phyloP scores from a whole-genome alignment of 1,140 invertebrate species.

The Arion vulgaris region DNA sequence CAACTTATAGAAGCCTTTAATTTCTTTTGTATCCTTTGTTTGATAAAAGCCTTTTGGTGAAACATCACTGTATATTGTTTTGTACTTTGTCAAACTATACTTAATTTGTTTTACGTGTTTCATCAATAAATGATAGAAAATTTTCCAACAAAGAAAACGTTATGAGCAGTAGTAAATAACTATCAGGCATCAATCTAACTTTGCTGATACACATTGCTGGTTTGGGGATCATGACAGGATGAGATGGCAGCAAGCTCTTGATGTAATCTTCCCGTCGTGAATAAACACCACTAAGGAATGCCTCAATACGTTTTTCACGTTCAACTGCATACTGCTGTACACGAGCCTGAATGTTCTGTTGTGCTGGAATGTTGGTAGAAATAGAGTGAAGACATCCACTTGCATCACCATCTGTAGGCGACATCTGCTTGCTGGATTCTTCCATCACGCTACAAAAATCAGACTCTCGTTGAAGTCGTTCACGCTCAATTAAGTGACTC shows the following conservation, averaged over 20 bases:
- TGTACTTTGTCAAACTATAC: too few relatives aligned
- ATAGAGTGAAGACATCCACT: neutral
- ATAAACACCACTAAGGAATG: slow-evolving; percentile 47
- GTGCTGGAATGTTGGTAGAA: neutral
- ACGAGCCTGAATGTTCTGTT: slow-evolving; percentile 18
- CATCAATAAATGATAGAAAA: too few relatives aligned
- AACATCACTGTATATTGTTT: too few relatives aligned
- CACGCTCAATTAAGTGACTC: slow-evolving; percentile 47
- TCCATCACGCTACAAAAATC: slow-evolving; percentile 54
- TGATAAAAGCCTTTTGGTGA: too few relatives aligned
- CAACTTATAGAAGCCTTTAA: too few relatives aligned
- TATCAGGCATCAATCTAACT: too few relatives aligned
- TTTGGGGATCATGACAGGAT: slow-evolving; percentile 1
- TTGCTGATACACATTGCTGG: neutral
- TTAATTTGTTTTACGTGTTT: too few relatives aligned
- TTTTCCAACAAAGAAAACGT: too few relatives aligned
- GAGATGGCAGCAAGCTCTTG: slow-evolving; percentile 3
- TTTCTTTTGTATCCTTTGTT: too few relatives aligned
- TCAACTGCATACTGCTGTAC: slow-evolving; percentile 40
- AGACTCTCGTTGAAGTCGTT: slow-evolving; percentile 53
- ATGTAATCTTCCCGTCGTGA: neutral
- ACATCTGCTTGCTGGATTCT: slow-evolving; percentile 32
- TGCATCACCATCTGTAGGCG: neutral
- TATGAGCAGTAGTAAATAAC: too few relatives aligned
- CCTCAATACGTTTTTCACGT: slow-evolving; percentile 51